Conservation (phyloP, 2,888 invertebrate species). For the Lepetodrilus schrolli region DNA sequence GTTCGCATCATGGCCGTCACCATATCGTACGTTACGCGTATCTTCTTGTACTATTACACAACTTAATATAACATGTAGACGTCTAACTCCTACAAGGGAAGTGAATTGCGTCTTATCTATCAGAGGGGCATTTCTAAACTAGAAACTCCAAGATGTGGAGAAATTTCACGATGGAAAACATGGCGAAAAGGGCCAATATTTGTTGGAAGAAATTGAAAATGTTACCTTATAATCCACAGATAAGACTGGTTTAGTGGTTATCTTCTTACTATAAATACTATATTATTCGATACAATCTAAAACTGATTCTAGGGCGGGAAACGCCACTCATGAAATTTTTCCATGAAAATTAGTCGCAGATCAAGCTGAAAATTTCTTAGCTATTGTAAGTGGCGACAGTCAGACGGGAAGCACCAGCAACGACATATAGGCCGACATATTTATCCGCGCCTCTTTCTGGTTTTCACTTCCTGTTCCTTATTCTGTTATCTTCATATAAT, state of each 20-base stretch:
- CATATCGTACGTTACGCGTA: too few species aligned
- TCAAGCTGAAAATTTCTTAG: conserved; percentile 42
- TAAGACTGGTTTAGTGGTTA: not conserved
- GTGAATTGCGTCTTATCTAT: too few species aligned
- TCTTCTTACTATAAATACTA: conserved; percentile 9
- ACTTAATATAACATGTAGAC: too few species aligned
- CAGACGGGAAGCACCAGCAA: conserved; percentile 67
- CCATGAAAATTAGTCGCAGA: conserved; percentile 38
- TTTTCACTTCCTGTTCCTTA: conserved; percentile 31
- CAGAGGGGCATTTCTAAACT: too few species aligned
- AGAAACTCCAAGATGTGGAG: not conserved
- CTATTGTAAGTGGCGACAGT: conserved; percentile 71
- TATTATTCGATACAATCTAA: not conserved
- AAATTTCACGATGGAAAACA: conserved; percentile 27
- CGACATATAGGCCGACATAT: conserved; percentile 38
- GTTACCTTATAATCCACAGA: conserved; percentile 32
- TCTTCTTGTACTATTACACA: too few species aligned
- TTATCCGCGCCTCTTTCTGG: conserved; percentile 29
- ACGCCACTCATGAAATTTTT: conserved; percentile 36
- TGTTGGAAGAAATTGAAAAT: conserved; percentile 35
- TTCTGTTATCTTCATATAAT: too few species aligned
- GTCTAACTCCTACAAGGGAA: too few species aligned
- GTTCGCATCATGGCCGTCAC: too few species aligned
- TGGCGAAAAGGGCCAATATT: not conserved
- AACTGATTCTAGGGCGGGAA: conserved; percentile 35